Evolutionary conservation across 37 sponge, comb jelly and placozoan genomes (phyloP).

Genomic region (Halisarca cf. caerulea): DNA sequence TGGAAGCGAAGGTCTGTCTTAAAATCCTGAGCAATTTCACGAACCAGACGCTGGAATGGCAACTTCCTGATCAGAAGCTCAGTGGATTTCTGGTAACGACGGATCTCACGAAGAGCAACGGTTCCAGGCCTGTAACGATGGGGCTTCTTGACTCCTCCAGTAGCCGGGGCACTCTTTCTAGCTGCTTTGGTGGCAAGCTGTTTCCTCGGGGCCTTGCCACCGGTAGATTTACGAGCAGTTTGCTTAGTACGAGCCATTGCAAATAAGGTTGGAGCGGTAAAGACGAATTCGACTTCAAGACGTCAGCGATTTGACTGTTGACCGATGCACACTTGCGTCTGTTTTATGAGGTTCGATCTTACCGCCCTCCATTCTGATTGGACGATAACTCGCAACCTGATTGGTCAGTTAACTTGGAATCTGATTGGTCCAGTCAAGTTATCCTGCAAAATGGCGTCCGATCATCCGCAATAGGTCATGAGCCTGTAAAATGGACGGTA

Average conservation of each 20-base stretch:
- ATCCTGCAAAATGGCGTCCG: slow-evolving; percentile 15
- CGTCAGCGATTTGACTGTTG: background rate
- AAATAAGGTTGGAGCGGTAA: background rate
- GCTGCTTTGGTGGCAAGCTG: slow-evolving; percentile 92
- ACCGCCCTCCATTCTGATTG: slow-evolving; percentile 17
- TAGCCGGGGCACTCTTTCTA: slow-evolving; percentile 91
- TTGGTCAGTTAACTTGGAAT: background rate
- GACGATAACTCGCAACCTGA: background rate
- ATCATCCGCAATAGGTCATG: background rate
- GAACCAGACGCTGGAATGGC: slow-evolving; percentile 89
- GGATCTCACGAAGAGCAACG: slow-evolving; percentile 92
- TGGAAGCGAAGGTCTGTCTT: slow-evolving; percentile 93
- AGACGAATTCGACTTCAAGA: background rate
- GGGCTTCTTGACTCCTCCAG: slow-evolving; percentile 93
- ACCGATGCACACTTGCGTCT: too few species aligned
- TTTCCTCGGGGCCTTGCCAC: slow-evolving; percentile 93
- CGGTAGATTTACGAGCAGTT: slow-evolving; percentile 90
- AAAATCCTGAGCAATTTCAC: slow-evolving; percentile 92
- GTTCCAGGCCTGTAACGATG: slow-evolving; percentile 94
- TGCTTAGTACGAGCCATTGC: slow-evolving; percentile 93
- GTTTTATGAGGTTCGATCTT: background rate
- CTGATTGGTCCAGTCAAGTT: slow-evolving; percentile 4
- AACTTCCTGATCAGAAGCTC: slow-evolving; percentile 89
- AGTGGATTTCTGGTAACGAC: slow-evolving; percentile 94
- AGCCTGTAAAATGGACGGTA: too few species aligned